Evolutionary conservation across 2,113 vertebrate species (phyloP).

Genomic region (Kryptolebias marmoratus): DNA sequence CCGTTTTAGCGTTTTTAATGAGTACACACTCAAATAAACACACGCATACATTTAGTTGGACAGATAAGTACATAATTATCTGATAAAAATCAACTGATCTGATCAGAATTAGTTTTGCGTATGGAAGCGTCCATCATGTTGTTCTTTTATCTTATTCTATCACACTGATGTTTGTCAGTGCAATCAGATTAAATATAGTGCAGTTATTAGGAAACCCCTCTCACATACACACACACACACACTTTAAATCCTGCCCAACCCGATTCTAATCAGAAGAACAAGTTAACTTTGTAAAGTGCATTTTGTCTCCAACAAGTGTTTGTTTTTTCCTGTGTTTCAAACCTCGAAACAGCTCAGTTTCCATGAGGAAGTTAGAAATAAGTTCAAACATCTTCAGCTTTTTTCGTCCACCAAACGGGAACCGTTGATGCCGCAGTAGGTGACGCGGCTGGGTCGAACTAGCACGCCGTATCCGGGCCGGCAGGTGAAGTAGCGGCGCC

Average conservation of each 20-base stretch:
- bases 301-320: conserved; percentile 14
- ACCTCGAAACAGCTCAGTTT: conserved; percentile 1
- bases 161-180: conserved; percentile 47
- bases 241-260: conserved; percentile 9
- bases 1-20: conserved; percentile 44
- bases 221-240: too few relatives aligned
- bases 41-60: conserved; percentile 42
- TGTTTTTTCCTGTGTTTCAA: conserved; percentile 1
- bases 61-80: conserved; percentile 22
- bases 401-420: conserved; percentile 87
- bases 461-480: conserved; percentile 87
- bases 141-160: conserved; percentile 15
- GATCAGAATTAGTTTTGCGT: conserved; percentile 48
- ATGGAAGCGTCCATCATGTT: conserved; percentile 24
- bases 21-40: conserved; percentile 3
- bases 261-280: conserved; percentile 23
- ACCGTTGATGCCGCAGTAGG: conserved; percentile 92
- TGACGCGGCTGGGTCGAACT: conserved; percentile 92
- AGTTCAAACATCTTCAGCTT: conserved; percentile 65
- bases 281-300: conserved; percentile 66
- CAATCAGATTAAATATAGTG: conserved; percentile 63
- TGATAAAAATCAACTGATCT: conserved; percentile 43
- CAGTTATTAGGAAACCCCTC: conserved; percentile 34
- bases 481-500: conserved; percentile 91
- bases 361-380: background rate